Conservation (phyloP, 2,797 vertebrate genomes). For the Sebastes nivosus region DNA sequence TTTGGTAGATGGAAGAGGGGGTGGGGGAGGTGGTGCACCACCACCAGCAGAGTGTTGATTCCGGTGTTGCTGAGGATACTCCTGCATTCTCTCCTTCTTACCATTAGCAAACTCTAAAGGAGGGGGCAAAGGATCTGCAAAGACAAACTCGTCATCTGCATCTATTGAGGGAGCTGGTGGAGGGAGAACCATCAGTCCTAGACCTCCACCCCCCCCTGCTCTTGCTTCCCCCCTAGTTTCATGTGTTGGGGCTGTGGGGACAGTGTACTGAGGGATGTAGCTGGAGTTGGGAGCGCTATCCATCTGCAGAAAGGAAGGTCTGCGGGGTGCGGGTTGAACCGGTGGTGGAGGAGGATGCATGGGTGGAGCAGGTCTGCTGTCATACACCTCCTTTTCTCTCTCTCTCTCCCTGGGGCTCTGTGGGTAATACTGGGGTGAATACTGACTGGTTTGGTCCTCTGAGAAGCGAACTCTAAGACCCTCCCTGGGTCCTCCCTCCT, state of each 20-base stretch:
- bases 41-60: conserved; percentile 53
- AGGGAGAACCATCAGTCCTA: conserved; percentile 88
- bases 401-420: conserved; percentile 74
- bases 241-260: conserved; percentile 68
- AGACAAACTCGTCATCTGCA: conserved; percentile 92
- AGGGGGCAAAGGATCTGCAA: conserved; percentile 91
- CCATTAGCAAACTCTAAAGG: conserved; percentile 94
- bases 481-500: conserved; percentile 72
- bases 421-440: conserved; percentile 71
- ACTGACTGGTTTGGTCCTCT: conserved; percentile 78
- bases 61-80: conserved; percentile 59
- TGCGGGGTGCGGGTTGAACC: conserved; percentile 76
- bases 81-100: conserved; percentile 82
- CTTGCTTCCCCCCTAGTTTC: conserved; percentile 49
- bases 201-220: conserved; percentile 59
- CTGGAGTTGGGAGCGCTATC: conserved; percentile 68
- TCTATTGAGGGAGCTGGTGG: conserved; percentile 93
- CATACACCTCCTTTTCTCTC: conserved; percentile 75
- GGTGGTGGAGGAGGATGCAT: conserved; percentile 71
- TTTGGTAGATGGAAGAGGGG: conserved; percentile 72
- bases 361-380: conserved; percentile 78
- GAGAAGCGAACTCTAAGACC: conserved; percentile 83
- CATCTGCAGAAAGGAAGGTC: conserved; percentile 83
- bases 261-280: conserved; percentile 78
- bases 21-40: conserved; percentile 63